Evolutionary conservation across 1,140 invertebrate species (phyloP).

Genomic region (Sinella curviseta): DNA sequence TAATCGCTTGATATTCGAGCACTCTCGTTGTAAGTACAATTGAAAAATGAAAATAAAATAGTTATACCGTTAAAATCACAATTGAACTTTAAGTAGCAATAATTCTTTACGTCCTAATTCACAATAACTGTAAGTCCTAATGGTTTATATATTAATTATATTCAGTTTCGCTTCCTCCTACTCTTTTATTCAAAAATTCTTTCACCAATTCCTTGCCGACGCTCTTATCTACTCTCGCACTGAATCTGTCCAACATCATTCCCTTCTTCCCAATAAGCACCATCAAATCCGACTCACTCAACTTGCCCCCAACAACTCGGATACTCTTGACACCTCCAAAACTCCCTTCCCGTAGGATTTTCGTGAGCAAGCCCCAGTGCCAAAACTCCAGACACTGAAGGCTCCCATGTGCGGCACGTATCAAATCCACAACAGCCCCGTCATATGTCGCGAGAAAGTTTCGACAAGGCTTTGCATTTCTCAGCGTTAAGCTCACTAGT

Average conservation of each 20-base stretch:
- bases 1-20: too few species aligned
- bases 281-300: not conserved
- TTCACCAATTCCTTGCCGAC: not conserved
- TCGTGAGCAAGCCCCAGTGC: not conserved
- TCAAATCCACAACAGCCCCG: not conserved
- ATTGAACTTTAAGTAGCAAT: too few species aligned
- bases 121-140: too few species aligned
- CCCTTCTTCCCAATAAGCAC: not conserved
- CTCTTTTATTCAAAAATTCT: not conserved
- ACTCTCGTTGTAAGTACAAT: too few species aligned
- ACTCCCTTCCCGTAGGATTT: not conserved
- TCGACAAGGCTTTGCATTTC: not conserved
- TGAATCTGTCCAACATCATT: not conserved
- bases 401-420: not conserved
- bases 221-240: not conserved
- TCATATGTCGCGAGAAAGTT: constrained; percentile 15
- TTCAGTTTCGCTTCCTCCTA: not conserved
- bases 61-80: too few species aligned
- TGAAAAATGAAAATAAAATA: too few species aligned
- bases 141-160: too few species aligned
- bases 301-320: not conserved
- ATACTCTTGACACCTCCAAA: not conserved
- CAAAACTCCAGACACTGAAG: not conserved
- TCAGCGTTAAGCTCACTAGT: not conserved
- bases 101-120: too few species aligned